These are phyloP conservation scores for Drosophila pseudoobscura DNA, from an alignment of 1,140 invertebrate genomes.

Conservation along the genomic window DNA sequence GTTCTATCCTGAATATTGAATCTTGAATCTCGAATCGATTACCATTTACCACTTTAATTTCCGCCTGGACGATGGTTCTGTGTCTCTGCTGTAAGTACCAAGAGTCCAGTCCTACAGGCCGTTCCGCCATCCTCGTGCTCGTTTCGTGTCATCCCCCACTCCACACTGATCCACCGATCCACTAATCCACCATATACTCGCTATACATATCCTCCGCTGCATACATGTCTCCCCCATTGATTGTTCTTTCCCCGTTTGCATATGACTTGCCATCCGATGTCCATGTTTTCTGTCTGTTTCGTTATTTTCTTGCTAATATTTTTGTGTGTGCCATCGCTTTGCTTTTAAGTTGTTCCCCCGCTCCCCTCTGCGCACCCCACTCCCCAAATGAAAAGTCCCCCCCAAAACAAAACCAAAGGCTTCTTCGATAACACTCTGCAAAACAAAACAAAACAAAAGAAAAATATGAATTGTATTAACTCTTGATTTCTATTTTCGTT, in stretches of 20 bases:
- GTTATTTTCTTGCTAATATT: constrained; percentile 26
- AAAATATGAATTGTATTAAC: constrained; percentile 59
- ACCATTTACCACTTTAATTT: constrained; percentile 53
- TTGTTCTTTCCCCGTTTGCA: not conserved
- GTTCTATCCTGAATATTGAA: constrained; percentile 13
- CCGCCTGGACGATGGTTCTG: constrained; percentile 57
- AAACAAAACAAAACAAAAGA: constrained; percentile 15
- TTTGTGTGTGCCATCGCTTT: constrained; percentile 11
- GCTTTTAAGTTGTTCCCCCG: constrained; percentile 27
- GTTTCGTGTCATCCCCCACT: constrained; percentile 36
- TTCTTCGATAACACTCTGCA: constrained; percentile 28
- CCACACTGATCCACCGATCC: constrained; percentile 4
- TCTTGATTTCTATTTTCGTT: constrained; percentile 65
- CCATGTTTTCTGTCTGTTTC: constrained; percentile 18
- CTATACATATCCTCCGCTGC: constrained; percentile 6
- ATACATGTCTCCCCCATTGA: not conserved
- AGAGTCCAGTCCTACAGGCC: constrained; percentile 48
- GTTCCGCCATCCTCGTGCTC: constrained; percentile 14
- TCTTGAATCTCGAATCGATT: constrained; percentile 29
- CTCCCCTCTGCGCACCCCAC: no score
- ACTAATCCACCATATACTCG: constrained; percentile 6
- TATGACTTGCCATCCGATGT: constrained; percentile 16
- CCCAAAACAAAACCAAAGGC: constrained; percentile 25
- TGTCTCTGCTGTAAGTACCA: constrained; percentile 70
- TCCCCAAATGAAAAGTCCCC: no score